Evolutionary conservation across 2,797 vertebrate species (phyloP), one percentile per base, ranked within the genome.

Genomic region (Poeciliopsis gracilis): DNA sequence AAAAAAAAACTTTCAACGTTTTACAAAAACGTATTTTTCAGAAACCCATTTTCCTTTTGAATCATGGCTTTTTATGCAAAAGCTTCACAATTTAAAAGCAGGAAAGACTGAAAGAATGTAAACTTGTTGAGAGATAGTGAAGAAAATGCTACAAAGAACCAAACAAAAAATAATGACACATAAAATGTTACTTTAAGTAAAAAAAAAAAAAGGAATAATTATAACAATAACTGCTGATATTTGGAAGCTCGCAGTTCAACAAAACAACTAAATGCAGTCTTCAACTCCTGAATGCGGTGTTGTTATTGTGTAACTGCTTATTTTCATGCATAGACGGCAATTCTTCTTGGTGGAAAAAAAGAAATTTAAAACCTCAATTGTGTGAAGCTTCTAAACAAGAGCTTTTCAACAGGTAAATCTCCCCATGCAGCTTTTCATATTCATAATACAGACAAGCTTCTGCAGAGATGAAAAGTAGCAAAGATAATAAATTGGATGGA

Each of bases 331-430:
- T 2, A 63, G 55, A 2, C 51, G 77, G 78, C 59, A 28, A 77
- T 78, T 77, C 46, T 15, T 43, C 38, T 25, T 1, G 33, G 11
- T 12, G 0, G 0, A 15, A 72, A 69, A 67, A 67, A 38, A 10
- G 23, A 41, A 46, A 51, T 74, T 43, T 57, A 51, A 72, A 74
- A 75, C 33, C 49, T 41, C 2, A 49, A 84, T 25, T 73, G 77
- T 66, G 66, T 81, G 74, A 82, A 63, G 10, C 41, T 61, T 73
- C 66, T 36, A 61, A 83, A 51, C 72, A 76, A 73, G 45, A 77
- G 75, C 57, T 75, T 72, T 75, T 85, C 72, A 77, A 77, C 70
- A 80, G 83, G 87, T 88, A 87, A 79, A 85, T 77, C 76, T 87
- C 78, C 63, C 13, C 38, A 79, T 81, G 74, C 77, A 80, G 80